Evolutionary conservation across 2,797 vertebrate genomes (phyloP).

Genomic region (Urocyon cinereoargenteus): DNA sequence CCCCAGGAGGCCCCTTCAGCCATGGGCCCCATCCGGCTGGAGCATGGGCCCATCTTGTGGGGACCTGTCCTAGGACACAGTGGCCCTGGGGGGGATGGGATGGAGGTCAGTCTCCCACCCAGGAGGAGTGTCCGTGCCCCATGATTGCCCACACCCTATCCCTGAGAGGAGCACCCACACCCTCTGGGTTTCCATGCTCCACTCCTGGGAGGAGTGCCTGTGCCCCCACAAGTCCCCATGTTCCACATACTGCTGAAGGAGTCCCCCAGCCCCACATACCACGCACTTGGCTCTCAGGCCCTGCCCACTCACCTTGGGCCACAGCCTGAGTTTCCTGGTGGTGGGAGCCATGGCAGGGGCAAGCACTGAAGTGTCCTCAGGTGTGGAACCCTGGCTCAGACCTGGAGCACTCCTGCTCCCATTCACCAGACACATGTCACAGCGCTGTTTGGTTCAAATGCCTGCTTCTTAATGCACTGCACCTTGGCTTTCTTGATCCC

Average conservation of each 20-base stretch:
- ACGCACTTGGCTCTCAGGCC: neutral
- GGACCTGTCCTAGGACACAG: neutral
- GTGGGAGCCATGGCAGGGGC: neutral
- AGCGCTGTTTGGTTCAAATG: too few species aligned
- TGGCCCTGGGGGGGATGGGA: neutral
- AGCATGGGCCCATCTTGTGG: neutral
- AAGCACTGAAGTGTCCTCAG: neutral
- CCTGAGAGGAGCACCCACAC: too few species aligned
- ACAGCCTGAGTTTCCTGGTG: neutral
- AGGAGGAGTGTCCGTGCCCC: too few species aligned
- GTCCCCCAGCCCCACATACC: neutral
- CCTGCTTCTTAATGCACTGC: too few species aligned
- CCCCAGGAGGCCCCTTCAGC: neutral
- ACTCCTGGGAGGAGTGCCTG: too few species aligned
- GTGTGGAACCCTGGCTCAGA: too few species aligned
- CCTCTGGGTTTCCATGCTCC: too few species aligned
- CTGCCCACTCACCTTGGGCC: neutral
- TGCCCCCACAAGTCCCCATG: neutral
- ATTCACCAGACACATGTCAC: neutral
- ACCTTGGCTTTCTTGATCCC: neutral
- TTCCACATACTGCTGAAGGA: neutral
- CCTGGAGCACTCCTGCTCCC: rapidly evolving
- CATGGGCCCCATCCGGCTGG: rapidly evolving
- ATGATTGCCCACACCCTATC: too few species aligned
- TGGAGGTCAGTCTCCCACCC: neutral